A percentile compares a stretch with the other conserved stretches of the same genome.
These are phyloP conservation scores for Globia sparganii DNA, from an alignment of 2,888 invertebrate species.

Conservation along the genomic window DNA sequence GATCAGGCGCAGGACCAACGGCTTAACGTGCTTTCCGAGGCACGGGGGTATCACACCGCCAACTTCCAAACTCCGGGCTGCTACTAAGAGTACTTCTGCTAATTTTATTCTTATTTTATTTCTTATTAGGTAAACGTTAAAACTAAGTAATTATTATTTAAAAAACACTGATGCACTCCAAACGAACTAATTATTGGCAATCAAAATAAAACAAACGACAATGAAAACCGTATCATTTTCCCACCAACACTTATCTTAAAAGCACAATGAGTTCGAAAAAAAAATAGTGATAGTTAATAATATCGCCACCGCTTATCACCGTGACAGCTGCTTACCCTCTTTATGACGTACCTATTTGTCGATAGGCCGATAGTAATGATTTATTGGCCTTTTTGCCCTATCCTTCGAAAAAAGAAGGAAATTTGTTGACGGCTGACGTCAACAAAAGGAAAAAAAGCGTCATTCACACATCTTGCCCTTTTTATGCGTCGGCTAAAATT, in stretches of 20 bases:
- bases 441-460: slow-evolving; percentile 1
- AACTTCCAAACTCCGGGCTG: no score
- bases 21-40: no score
- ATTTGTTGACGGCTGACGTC: slow-evolving; percentile 31
- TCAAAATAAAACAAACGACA: neutral
- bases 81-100: no score
- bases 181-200: neutral
- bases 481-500: neutral
- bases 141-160: no score
- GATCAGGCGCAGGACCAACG: no score
- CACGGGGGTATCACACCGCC: no score
- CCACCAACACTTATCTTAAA: neutral
- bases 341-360: slow-evolving; percentile 44
- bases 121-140: no score
- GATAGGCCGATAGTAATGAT: slow-evolving; percentile 42
- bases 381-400: slow-evolving; percentile 31
- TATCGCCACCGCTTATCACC: slow-evolving; percentile 33
- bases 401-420: neutral
- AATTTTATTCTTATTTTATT: no score
- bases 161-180: neutral
- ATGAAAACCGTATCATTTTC: neutral
- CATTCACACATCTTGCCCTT: neutral
- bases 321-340: slow-evolving; percentile 39
- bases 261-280: neutral
- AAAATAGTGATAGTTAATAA: slow-evolving; percentile 3